Percentiles rank a stretch among this genome's conserved stretches.
Evolutionary conservation across 2,113 vertebrate species (phyloP).

Genomic region (Apodemus sylvaticus): DNA sequence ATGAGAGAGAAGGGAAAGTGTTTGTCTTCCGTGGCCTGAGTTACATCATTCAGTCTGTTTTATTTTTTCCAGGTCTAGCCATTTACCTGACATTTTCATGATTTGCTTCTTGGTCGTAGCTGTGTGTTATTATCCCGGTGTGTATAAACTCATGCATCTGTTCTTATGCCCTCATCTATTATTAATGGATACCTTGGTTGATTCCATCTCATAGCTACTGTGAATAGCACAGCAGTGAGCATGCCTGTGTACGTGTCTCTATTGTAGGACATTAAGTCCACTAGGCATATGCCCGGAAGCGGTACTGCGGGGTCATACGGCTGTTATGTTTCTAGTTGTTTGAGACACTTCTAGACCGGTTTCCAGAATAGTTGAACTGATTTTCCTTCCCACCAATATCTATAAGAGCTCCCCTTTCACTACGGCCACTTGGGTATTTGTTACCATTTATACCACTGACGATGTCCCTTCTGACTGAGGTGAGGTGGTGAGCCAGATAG

Average conservation of each 20-base stretch:
- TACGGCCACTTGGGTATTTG: neutral
- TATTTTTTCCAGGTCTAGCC: neutral
- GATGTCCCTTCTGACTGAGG: neutral
- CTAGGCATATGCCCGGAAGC: neutral
- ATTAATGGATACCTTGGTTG: neutral
- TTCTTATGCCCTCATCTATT: neutral
- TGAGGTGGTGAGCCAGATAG: neutral
- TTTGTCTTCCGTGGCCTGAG: no score
- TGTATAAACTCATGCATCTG: no score
- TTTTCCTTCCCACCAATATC: neutral
- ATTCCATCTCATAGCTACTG: neutral
- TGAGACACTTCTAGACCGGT: neutral
- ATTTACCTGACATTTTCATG: neutral
- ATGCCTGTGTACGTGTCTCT: neutral
- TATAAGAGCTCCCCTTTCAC: neutral
- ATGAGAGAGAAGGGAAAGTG: neutral
- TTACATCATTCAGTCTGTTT: neutral
- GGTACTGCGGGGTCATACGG: neutral
- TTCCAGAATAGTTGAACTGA: neutral
- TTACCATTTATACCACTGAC: neutral
- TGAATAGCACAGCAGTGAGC: neutral
- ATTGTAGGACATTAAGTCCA: neutral
- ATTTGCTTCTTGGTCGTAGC: neutral
- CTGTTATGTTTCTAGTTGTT: neutral
- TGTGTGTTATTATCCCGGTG: neutral